Evolutionary conservation across 2,888 invertebrate species (phyloP).

Genomic region (Drosophila testacea): DNA sequence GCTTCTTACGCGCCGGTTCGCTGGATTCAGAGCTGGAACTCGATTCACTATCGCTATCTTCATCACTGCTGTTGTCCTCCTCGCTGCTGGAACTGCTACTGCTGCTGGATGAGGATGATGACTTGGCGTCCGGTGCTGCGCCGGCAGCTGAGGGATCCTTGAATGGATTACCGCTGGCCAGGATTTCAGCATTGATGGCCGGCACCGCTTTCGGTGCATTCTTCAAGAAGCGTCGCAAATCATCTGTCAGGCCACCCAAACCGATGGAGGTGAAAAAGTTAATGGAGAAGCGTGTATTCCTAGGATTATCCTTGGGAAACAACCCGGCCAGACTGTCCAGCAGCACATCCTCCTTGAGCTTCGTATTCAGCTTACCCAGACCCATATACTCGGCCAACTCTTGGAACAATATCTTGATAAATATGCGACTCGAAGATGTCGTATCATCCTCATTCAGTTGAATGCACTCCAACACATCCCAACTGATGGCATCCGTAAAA

Average conservation of each 20-base stretch:
- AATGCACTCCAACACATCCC: conserved; percentile 96
- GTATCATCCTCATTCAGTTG: conserved; percentile 98
- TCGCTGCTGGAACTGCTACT: conserved; percentile 47
- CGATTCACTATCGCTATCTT: conserved; percentile 63
- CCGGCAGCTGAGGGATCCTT: conserved; percentile 51
- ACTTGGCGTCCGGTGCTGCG: conserved; percentile 37
- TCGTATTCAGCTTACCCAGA: conserved; percentile 93
- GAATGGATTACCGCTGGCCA: conserved; percentile 77
- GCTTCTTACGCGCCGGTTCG: conserved; percentile 55
- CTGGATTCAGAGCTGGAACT: conserved; percentile 53
- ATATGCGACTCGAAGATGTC: conserved; percentile 98
- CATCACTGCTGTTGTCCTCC: conserved; percentile 55
- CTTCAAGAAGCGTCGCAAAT: conserved; percentile 94
- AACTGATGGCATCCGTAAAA: conserved; percentile 98
- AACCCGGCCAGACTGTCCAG: conserved; percentile 94
- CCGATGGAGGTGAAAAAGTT: conserved; percentile 99
- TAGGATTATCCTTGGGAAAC: conserved; percentile 97
- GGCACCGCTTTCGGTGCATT: conserved; percentile 84
- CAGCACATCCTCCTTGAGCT: conserved; percentile 95
- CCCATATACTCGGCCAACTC: conserved; percentile 99
- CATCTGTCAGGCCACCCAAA: conserved; percentile 97
- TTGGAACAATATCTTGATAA: conserved; percentile 98
- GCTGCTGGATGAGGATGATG: conserved; percentile 41
- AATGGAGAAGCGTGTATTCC: conserved; percentile 98
- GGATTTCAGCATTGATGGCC: conserved; percentile 82